Evolutionary conservation across 1,140 invertebrate species (phyloP).

Genomic region (Gonioctena quinquepunctata): DNA sequence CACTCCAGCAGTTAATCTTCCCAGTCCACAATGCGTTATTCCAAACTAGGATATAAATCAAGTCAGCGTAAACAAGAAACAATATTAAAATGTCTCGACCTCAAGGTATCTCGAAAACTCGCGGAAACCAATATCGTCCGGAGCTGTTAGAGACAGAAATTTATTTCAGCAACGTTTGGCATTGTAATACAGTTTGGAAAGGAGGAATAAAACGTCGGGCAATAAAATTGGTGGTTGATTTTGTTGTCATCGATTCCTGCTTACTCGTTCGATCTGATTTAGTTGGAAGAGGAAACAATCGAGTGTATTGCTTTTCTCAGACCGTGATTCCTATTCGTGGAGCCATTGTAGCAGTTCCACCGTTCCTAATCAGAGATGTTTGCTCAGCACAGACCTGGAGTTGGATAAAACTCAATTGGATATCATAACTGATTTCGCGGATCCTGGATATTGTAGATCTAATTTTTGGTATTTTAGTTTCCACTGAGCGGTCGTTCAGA

Average conservation of each 20-base stretch:
- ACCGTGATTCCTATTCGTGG: background rate
- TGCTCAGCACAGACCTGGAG: background rate
- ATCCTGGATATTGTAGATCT: too few species aligned
- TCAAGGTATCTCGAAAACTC: constrained; percentile 4
- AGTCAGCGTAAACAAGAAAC: background rate
- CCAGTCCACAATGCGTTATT: background rate
- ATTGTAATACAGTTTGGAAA: background rate
- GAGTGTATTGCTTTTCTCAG: background rate
- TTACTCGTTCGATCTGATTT: constrained; percentile 13
- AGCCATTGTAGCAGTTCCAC: background rate
- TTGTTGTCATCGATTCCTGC: constrained; percentile 19
- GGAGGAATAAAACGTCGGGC: background rate
- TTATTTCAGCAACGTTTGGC: constrained; percentile 5
- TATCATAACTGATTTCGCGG: too few species aligned
- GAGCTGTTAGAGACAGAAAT: background rate
- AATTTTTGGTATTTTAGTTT: too few species aligned
- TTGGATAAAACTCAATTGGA: too few species aligned
- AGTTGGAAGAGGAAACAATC: constrained; percentile 9
- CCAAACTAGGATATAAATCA: background rate
- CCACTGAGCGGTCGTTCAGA: too few species aligned
- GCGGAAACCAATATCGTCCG: background rate
- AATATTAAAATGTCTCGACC: constrained; percentile 1
- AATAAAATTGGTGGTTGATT: constrained; percentile 16
- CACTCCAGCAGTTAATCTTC: background rate
- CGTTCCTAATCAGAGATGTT: background rate